A percentile compares a stretch with the other conserved stretches of the same genome.
These are phyloP conservation scores for Anhinga rufa DNA, from an alignment of 2,113 vertebrate species.

Conservation along the genomic window DNA sequence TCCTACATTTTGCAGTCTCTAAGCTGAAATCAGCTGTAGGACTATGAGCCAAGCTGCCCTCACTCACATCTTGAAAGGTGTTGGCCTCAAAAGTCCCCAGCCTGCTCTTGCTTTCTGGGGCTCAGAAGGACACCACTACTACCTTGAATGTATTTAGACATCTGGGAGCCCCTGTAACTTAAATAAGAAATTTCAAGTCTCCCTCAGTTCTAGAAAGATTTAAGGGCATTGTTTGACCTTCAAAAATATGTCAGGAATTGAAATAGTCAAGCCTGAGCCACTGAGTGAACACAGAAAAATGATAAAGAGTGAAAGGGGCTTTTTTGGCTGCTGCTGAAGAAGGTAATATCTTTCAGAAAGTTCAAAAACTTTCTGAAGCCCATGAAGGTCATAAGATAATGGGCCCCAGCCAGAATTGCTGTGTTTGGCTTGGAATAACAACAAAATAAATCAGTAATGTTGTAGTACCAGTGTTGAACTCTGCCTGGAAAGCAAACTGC, in stretches of 20 bases:
- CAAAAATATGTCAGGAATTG: background rate
- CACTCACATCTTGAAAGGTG: background rate
- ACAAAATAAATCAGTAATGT: background rate
- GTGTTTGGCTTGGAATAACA: background rate
- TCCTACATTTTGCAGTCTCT: background rate
- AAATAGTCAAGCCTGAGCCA: background rate
- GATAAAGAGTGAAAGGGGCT: background rate
- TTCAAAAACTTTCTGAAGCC: background rate
- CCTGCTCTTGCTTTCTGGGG: background rate
- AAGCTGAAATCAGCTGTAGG: background rate
- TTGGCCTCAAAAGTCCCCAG: background rate
- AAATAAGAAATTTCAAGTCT: background rate
- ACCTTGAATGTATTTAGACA: background rate
- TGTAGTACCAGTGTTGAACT: background rate
- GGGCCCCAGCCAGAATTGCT: background rate
- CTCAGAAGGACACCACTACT: background rate
- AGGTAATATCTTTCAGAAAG: background rate
- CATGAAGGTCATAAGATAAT: background rate
- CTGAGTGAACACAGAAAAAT: background rate
- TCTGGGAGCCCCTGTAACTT: background rate
- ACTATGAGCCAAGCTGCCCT: background rate
- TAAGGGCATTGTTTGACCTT: background rate
- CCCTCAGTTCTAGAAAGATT: background rate
- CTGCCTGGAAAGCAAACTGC: background rate
- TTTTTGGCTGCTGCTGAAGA: background rate